phyloP scores from a whole-genome alignment of 92 coral and sea anemone genomes.

The Desmophyllum pertusum region DNA sequence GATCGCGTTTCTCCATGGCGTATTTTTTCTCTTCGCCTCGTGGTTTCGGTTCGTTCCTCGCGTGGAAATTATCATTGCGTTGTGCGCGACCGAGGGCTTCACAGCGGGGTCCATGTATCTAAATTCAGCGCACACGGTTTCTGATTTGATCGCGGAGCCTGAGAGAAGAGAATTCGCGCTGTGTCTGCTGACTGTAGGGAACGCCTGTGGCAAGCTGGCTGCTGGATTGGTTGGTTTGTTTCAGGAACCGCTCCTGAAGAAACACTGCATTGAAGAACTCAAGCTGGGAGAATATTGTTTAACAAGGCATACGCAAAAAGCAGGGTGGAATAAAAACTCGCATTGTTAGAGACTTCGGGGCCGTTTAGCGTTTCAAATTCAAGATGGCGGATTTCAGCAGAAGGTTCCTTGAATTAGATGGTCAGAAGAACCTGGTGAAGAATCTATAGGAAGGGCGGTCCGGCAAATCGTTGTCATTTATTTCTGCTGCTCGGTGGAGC shows the following conservation, averaged over 20 bases:
- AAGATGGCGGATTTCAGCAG: too few species aligned
- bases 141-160: slow-evolving; percentile 57
- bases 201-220: slow-evolving; percentile 75
- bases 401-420: too few species aligned
- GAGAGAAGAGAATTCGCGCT: slow-evolving; percentile 75
- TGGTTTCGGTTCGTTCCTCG: slow-evolving; percentile 76
- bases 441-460: too few species aligned
- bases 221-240: slow-evolving; percentile 77
- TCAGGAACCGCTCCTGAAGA: slow-evolving; percentile 67
- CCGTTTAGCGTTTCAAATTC: not conserved
- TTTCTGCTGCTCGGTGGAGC: too few species aligned
- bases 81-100: slow-evolving; percentile 81
- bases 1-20: slow-evolving; percentile 53
- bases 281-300: slow-evolving; percentile 72
- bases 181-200: slow-evolving; percentile 79
- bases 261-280: slow-evolving; percentile 69
- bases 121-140: slow-evolving; percentile 83
- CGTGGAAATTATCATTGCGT: slow-evolving; percentile 59
- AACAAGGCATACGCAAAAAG: slow-evolving; percentile 61
- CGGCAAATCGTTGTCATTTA: too few species aligned
- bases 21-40: slow-evolving; percentile 64
- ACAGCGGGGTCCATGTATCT: slow-evolving; percentile 87
- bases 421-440: too few species aligned
- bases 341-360: not conserved
- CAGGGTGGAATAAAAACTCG: slow-evolving; percentile 63